A percentile compares a stretch with the other conserved stretches of the same genome.
Conservation (phyloP, 2,888 invertebrate species). For the Sericinus montela region DNA sequence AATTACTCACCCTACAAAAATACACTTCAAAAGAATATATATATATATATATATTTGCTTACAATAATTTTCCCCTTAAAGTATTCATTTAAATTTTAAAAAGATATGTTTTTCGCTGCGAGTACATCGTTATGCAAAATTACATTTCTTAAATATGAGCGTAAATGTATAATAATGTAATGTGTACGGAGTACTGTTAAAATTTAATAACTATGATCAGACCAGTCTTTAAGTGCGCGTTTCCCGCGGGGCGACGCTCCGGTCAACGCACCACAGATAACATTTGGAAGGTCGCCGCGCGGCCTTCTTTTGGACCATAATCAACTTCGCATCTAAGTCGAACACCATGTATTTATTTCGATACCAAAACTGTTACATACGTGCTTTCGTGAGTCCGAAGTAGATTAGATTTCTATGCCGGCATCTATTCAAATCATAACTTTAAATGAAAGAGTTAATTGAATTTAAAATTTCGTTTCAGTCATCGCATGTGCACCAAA, state of each 20-base stretch:
- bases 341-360: conserved; percentile 69
- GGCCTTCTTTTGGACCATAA: conserved; percentile 71
- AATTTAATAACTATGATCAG: conserved; percentile 23
- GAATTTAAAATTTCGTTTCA: conserved; percentile 39
- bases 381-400: conserved; percentile 68
- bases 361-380: conserved; percentile 67
- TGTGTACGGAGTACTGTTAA: conserved; percentile 6
- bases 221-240: conserved; percentile 15
- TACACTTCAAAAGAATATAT: too few species aligned
- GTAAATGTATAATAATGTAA: conserved; percentile 16
- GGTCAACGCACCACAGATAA: conserved; percentile 66
- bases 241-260: conserved; percentile 23
- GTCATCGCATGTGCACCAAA: conserved; percentile 26
- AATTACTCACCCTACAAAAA: too few species aligned
- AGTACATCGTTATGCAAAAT: conserved; percentile 10
- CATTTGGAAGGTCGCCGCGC: conserved; percentile 72
- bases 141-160: conserved; percentile 17
- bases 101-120: too few species aligned
- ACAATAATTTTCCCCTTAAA: too few species aligned
- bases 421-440: conserved; percentile 52
- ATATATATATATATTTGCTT: too few species aligned
- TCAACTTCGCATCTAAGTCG: conserved; percentile 47
- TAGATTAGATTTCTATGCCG: conserved; percentile 73
- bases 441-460: conserved; percentile 57
- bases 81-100: too few species aligned